phyloP scores from a whole-genome alignment of 2,888 invertebrate genomes.

The Lapara coniferarum region DNA sequence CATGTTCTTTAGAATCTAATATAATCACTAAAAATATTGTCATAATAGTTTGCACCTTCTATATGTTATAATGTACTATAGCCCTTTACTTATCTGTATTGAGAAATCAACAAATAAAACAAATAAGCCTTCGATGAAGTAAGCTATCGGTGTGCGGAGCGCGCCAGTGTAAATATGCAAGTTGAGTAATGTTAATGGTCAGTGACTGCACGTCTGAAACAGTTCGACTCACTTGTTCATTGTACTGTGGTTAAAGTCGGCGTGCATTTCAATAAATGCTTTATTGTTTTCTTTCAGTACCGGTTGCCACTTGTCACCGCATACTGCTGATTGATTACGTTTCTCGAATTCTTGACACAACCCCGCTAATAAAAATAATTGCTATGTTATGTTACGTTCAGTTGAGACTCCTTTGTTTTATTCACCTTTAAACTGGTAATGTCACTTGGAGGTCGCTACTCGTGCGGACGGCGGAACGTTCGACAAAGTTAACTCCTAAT shows the following conservation, averaged over 20 bases:
- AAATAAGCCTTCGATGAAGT: slow-evolving; percentile 28
- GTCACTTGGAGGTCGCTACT: slow-evolving; percentile 4
- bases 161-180: slow-evolving; percentile 18
- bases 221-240: slow-evolving; percentile 20
- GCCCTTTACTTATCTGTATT: neutral
- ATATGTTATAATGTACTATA: slow-evolving; percentile 24
- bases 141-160: slow-evolving; percentile 13
- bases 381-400: neutral
- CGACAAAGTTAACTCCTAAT: neutral
- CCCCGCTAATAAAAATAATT: neutral
- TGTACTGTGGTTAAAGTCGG: slow-evolving; percentile 13
- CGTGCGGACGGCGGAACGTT: neutral
- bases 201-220: slow-evolving; percentile 19
- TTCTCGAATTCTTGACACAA: slow-evolving; percentile 5
- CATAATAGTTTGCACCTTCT: neutral
- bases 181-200: slow-evolving; percentile 20
- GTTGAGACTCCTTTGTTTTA: slow-evolving; percentile 3
- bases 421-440: slow-evolving; percentile 15
- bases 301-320: neutral
- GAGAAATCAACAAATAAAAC: neutral
- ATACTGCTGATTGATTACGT: neutral
- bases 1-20: too few species aligned
- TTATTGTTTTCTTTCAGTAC: slow-evolving; percentile 6
- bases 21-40: neutral
- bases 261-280: slow-evolving; percentile 18